These are phyloP conservation scores for Pachliopta kotzebuea DNA, from an alignment of 2,888 invertebrate species.

Conservation along the genomic window DNA sequence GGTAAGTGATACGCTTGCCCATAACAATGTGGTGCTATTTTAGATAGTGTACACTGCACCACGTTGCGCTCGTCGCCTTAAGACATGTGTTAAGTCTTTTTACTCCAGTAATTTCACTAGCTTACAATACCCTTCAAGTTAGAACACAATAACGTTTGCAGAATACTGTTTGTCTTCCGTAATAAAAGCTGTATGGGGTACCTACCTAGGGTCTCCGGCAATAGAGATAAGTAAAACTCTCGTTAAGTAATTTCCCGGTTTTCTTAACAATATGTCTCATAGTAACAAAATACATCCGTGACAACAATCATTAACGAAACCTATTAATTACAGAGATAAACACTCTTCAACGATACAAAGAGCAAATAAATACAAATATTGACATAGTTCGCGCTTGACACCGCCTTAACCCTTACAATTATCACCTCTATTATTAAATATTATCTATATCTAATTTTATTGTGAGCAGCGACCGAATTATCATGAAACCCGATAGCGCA, in stretches of 20 bases:
- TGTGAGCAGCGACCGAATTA: slow-evolving; percentile 39
- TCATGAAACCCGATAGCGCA: slow-evolving; percentile 33
- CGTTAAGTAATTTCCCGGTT: neutral
- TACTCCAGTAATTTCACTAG: too few relatives aligned
- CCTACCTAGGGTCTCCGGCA: too few relatives aligned
- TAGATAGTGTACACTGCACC: too few relatives aligned
- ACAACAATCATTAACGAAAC: slow-evolving; percentile 37
- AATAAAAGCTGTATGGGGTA: too few relatives aligned
- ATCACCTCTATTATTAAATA: slow-evolving; percentile 60
- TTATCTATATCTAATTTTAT: slow-evolving; percentile 54
- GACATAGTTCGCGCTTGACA: slow-evolving; percentile 68
- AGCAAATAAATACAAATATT: slow-evolving; percentile 63
- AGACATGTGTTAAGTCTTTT: too few relatives aligned
- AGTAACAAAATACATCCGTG: slow-evolving; percentile 39
- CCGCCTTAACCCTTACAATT: slow-evolving; percentile 66
- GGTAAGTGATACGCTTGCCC: too few relatives aligned
- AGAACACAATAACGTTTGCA: too few relatives aligned
- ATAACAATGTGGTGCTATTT: too few relatives aligned
- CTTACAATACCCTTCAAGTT: too few relatives aligned
- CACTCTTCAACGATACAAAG: slow-evolving; percentile 31
- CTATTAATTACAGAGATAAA: slow-evolving; percentile 43
- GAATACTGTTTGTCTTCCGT: too few relatives aligned
- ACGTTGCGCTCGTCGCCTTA: too few relatives aligned
- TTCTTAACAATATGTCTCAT: slow-evolving; percentile 37
- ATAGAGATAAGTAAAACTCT: too few relatives aligned